Percentiles rank a stretch among this genome's conserved stretches.
Evolutionary conservation across 2,888 invertebrate genomes (phyloP).

Genomic region (Noctua janthe): DNA sequence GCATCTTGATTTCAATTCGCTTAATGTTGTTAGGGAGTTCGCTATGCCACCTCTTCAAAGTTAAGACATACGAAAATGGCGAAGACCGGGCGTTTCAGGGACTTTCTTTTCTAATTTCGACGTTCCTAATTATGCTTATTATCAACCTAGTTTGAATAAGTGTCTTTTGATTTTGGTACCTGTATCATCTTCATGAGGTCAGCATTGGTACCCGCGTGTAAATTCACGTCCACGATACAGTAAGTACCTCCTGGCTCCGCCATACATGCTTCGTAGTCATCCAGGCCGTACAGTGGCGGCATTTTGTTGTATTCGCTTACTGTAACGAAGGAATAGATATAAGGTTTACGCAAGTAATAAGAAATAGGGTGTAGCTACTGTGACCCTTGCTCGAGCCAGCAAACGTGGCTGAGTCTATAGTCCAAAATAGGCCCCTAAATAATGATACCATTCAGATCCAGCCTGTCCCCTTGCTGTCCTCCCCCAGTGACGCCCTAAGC

Average conservation of each 20-base stretch:
- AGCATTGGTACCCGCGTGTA: conserved; percentile 68
- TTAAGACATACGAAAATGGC: background rate
- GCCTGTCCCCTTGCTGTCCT: too few species aligned
- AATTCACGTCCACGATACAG: conserved; percentile 79
- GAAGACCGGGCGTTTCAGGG: background rate
- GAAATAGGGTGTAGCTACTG: background rate
- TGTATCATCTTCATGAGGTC: conserved; percentile 80
- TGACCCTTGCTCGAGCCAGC: background rate
- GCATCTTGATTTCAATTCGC: too few species aligned
- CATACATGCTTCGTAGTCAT: conserved; percentile 80
- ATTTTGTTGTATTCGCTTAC: conserved; percentile 81
- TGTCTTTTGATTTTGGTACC: conserved; percentile 52
- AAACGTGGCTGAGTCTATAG: too few species aligned
- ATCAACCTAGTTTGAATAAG: background rate
- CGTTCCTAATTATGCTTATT: background rate
- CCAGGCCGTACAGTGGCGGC: conserved; percentile 81
- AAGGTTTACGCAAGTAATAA: background rate
- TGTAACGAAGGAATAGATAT: conserved; percentile 64
- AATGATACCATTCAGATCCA: too few species aligned
- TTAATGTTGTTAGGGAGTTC: background rate
- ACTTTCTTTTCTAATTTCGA: background rate
- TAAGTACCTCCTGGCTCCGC: conserved; percentile 74
- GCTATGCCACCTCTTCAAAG: background rate
- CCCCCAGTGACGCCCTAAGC: too few species aligned
- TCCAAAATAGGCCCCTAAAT: too few species aligned